A percentile compares a stretch with the other conserved stretches of the same genome.
Evolutionary conservation across 2,888 invertebrate species (phyloP).

Genomic region (Andrena chrysosceles): DNA sequence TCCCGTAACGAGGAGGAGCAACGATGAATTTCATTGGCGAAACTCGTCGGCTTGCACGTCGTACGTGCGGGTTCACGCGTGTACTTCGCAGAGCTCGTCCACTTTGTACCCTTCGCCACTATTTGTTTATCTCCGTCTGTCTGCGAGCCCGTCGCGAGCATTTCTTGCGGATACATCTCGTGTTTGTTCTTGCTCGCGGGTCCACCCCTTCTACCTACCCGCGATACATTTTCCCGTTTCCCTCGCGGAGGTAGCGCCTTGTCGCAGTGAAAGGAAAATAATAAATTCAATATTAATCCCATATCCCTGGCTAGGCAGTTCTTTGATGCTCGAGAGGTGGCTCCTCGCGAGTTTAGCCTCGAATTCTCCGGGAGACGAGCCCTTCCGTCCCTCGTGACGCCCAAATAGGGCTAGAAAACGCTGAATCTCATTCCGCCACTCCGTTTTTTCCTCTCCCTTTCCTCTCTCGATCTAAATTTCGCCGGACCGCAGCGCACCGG

Average conservation of each 20-base stretch:
- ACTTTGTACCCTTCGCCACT: constrained; percentile 61
- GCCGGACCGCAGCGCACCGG: constrained; percentile 34
- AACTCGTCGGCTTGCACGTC: constrained; percentile 2
- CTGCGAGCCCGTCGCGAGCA: constrained; percentile 44
- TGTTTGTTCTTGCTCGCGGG: constrained; percentile 59
- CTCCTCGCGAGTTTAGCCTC: constrained; percentile 13
- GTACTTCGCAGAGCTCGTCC: constrained; percentile 33
- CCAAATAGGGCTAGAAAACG: constrained; percentile 44
- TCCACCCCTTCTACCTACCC: constrained; percentile 5
- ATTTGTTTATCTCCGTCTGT: constrained; percentile 67
- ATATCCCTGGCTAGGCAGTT: constrained; percentile 22
- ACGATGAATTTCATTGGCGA: constrained; percentile 56
- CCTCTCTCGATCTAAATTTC: constrained; percentile 45
- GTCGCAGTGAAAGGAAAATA: constrained; percentile 56
- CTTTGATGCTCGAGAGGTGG: constrained; percentile 42
- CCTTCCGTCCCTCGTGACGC: not conserved
- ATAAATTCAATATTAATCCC: constrained; percentile 66
- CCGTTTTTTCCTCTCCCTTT: not conserved
- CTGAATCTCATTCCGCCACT: constrained; percentile 53
- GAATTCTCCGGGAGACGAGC: constrained; percentile 32
- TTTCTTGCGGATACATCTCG: constrained; percentile 59
- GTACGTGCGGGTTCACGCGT: constrained; percentile 51
- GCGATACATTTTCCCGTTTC: constrained; percentile 37
- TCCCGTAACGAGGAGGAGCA: constrained; percentile 27
- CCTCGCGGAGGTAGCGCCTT: not conserved